Base-by-base conservation (phyloP, 1,140 invertebrate species). In the Rhagoletis zephyria region DNA sequence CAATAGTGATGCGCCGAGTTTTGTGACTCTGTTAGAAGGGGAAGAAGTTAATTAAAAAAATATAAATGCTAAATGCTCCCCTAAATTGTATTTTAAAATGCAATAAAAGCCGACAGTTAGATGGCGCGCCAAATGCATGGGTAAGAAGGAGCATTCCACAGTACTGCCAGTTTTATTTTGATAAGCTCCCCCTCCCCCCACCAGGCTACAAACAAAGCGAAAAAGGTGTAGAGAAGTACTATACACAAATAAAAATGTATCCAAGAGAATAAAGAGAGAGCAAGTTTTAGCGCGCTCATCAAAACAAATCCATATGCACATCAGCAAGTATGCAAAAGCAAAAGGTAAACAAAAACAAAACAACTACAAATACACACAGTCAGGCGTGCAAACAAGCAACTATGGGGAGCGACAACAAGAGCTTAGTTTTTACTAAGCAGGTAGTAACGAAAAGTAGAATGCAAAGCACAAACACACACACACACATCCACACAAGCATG, bases 51-150 rank as follows among this genome's bases (percentile, higher is more conserved):
- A 30, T 30, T 1, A 30, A 30, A 30, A 30, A 30, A 30, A 30
- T 30, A 30, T 30, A 30, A 30, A 30, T 30, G 0, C 30, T 30
- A 30, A 30, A 30, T 30, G 88, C 94, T 64, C 63, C n/a, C 7
- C 63, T 7, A 64, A 64, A 64, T 4, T 5, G 9, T 7, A 30
- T 7, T 64, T 64, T 64, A 67, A 42, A 3, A 56, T 56, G 51
- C 9, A 9, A 10, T 56, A 10, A 6, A 48, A 74, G 14, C 19
- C 56, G 10, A 81, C 48, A 19, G 10, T 19, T 16, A 81, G 74
- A 81, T 81, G 74, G 5, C 74, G 74, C 74, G 42, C 9, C 12
- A 74, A 1, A 67, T 9, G 4, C 51, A 19, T n/a, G 12, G 30
- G 74, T 16, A 81, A 56, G 16, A 9, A 51, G 9, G 56, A n/a